Percentiles rank a stretch among this genome's conserved stretches.
phyloP scores from a whole-genome alignment of 2,113 vertebrate species.

The Leptocoma aspasia region DNA sequence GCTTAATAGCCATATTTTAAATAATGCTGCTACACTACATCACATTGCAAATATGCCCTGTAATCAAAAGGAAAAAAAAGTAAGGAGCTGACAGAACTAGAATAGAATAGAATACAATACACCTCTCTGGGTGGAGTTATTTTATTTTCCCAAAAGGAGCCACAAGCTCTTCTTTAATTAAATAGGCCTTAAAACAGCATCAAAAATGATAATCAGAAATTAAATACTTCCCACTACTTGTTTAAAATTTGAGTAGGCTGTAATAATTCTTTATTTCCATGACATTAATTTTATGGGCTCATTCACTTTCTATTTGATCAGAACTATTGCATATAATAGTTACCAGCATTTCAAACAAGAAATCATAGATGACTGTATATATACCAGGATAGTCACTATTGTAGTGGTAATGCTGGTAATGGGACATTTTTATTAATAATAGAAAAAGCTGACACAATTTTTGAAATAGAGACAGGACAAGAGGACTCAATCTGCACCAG shows the following conservation, averaged over 20 bases:
- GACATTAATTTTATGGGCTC: not conserved
- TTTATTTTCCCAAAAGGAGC: conserved; percentile 18
- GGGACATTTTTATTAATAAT: not conserved
- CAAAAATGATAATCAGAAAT: conserved; percentile 18
- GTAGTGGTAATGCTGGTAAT: not conserved
- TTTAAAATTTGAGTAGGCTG: not conserved
- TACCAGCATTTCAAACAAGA: not conserved
- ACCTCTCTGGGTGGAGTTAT: conserved; percentile 9
- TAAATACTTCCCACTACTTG: not conserved
- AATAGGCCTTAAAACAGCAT: not conserved
- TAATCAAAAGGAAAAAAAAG: not conserved
- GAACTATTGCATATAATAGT: not conserved
- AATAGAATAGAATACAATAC: not conserved
- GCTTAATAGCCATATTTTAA: conserved; percentile 29
- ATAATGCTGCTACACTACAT: not conserved
- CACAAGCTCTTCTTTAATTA: conserved; percentile 17
- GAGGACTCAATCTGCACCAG: not conserved
- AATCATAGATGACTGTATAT: not conserved
- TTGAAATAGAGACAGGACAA: fast-evolving
- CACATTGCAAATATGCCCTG: not conserved
- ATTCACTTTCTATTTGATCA: not conserved
- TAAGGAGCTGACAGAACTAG: not conserved
- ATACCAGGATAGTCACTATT: not conserved
- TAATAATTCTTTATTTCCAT: conserved; percentile 30
- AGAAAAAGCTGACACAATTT: not conserved